Evolutionary conservation across 2,113 vertebrate genomes (phyloP).

Genomic region (Fukomys damarensis): DNA sequence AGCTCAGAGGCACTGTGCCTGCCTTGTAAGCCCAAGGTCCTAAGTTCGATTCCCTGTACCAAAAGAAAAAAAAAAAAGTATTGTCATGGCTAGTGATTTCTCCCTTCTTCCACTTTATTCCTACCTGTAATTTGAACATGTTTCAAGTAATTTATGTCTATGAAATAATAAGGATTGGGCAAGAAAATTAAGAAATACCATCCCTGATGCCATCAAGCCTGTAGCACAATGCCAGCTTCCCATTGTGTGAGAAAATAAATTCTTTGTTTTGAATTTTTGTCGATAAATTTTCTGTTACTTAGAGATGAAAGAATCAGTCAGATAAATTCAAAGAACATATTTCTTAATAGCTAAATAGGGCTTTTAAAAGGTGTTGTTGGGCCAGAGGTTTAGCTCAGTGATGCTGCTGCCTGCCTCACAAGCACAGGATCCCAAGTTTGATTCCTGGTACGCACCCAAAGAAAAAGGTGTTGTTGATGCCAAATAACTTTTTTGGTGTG

Average conservation of each 20-base stretch:
- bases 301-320: constrained; percentile 18
- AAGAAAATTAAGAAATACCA: constrained; percentile 31
- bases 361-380: background rate
- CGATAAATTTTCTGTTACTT: constrained; percentile 13
- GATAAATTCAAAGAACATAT: background rate
- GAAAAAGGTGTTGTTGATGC: background rate
- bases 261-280: constrained; percentile 4
- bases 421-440: no score
- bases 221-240: background rate
- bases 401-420: no score
- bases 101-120: constrained; percentile 16
- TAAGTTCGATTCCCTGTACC: no score
- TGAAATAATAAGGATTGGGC: background rate
- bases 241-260: background rate
- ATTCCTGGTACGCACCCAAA: no score
- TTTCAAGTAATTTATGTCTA: constrained; percentile 4
- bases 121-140: constrained; percentile 13
- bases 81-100: background rate
- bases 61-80: no score
- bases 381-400: no score
- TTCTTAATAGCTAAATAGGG: background rate
- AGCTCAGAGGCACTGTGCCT: no score
- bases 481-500: constrained; percentile 16
- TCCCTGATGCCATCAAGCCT: background rate
- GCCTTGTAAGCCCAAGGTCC: no score